Evolutionary conservation across 2,888 invertebrate species (phyloP).

Genomic region (Plemyria rubiginata): DNA sequence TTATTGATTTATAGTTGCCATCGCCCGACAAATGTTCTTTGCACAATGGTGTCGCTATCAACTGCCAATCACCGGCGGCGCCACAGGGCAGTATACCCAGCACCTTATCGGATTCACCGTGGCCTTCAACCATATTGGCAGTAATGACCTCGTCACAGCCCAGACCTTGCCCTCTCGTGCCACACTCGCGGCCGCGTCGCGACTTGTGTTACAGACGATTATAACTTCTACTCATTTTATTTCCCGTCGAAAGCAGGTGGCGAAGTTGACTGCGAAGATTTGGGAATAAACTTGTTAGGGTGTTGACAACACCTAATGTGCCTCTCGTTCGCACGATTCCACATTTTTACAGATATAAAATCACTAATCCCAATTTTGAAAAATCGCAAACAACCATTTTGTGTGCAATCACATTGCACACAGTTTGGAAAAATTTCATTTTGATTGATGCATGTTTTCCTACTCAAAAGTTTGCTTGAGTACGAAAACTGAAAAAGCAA

Average conservation of each 20-base stretch:
- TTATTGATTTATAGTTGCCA: too few relatives aligned
- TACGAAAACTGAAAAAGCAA: too few relatives aligned
- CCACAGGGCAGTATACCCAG: background rate
- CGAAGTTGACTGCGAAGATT: background rate
- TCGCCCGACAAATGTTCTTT: too few relatives aligned
- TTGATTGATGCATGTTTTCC: too few relatives aligned
- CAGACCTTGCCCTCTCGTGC: background rate
- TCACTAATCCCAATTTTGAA: too few relatives aligned
- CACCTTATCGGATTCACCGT: conserved; percentile 1
- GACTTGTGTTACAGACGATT: background rate
- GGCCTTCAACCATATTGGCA: conserved; percentile 4
- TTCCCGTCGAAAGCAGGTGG: background rate
- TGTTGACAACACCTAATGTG: too few relatives aligned
- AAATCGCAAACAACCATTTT: too few relatives aligned
- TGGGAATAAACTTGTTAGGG: background rate
- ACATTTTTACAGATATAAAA: too few relatives aligned
- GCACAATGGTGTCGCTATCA: background rate
- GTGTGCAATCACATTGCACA: too few relatives aligned
- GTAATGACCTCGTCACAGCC: background rate
- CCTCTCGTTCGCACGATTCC: too few relatives aligned
- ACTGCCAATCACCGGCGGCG: background rate
- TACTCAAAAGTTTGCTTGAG: too few relatives aligned
- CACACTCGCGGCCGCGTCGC: background rate
- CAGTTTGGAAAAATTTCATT: too few relatives aligned
- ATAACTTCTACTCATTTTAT: conserved; percentile 2